These are phyloP conservation scores for Drosophila elegans DNA, from an alignment of 1,140 invertebrate species.

Conservation along the genomic window DNA sequence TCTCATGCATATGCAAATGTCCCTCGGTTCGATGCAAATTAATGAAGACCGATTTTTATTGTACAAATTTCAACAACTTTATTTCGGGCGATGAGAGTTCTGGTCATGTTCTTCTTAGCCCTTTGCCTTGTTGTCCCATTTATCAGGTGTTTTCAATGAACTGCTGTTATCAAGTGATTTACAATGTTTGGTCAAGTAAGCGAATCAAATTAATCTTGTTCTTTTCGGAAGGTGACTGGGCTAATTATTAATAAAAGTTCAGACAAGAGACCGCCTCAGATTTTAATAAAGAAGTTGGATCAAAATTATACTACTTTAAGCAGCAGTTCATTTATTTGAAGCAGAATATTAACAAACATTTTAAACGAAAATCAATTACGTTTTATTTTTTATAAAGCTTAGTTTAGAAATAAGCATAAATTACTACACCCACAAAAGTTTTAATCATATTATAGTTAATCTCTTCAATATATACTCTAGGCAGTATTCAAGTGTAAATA, in stretches of 20 bases:
- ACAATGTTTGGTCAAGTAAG: conserved; percentile 63
- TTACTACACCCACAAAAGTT: no score
- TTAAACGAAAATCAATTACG: no score
- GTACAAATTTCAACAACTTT: conserved; percentile 76
- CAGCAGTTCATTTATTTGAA: no score
- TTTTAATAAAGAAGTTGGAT: not conserved
- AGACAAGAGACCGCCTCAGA: not conserved
- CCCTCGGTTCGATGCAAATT: conserved; percentile 58
- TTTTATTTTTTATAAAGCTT: no score
- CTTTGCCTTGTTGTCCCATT: conserved; percentile 27
- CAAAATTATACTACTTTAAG: no score
- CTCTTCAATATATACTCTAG: no score
- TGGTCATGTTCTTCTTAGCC: conserved; percentile 2
- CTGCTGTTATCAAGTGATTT: conserved; percentile 49
- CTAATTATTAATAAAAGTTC: not conserved
- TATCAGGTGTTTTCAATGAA: conserved; percentile 40
- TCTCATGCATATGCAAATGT: conserved; percentile 60
- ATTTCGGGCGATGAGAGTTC: conserved; percentile 38
- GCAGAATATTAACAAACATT: no score
- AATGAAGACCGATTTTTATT: conserved; percentile 77
- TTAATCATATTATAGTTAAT: no score
- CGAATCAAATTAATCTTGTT: conserved; percentile 47
- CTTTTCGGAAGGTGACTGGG: not conserved
- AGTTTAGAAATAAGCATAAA: no score
- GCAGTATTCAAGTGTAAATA: no score